Evolutionary conservation across 2,797 vertebrate species (phyloP).

Genomic region (Eleutherodactylus coqui): DNA sequence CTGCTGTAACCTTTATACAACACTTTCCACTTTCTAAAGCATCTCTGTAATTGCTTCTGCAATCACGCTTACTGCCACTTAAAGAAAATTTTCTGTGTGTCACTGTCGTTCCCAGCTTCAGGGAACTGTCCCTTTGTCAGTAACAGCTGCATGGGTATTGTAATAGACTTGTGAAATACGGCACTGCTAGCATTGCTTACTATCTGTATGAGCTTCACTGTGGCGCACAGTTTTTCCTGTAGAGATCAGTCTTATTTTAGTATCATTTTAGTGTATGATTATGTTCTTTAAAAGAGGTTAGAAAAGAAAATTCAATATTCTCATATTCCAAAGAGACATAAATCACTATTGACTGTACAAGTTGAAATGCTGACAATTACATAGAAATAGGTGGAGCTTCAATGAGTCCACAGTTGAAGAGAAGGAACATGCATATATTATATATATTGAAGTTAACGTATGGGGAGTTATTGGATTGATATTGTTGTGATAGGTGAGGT

Average conservation of each 20-base stretch:
- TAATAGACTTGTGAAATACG: slow-evolving; percentile 49
- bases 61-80: slow-evolving; percentile 62
- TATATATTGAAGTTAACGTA: no score
- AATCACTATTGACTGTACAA: neutral
- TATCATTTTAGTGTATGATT: neutral
- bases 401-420: neutral
- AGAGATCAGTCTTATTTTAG: slow-evolving; percentile 16
- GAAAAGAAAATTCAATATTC: neutral
- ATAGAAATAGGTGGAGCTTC: neutral
- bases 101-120: slow-evolving; percentile 56
- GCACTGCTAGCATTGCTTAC: slow-evolving; percentile 29
- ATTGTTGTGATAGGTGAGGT: no score
- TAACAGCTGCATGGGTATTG: slow-evolving; percentile 44
- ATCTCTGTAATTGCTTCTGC: slow-evolving; percentile 59
- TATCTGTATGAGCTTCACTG: slow-evolving; percentile 1
- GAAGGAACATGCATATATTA: neutral
- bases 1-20: slow-evolving; percentile 52
- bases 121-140: slow-evolving; percentile 52
- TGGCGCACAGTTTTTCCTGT: slow-evolving; percentile 14
- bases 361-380: neutral
- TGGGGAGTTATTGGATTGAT: no score
- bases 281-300: neutral
- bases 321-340: neutral
- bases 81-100: slow-evolving; percentile 59
- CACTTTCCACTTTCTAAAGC: slow-evolving; percentile 45